phyloP scores from a whole-genome alignment of 1,140 invertebrate genomes.

The Coboldia fuscipes region DNA sequence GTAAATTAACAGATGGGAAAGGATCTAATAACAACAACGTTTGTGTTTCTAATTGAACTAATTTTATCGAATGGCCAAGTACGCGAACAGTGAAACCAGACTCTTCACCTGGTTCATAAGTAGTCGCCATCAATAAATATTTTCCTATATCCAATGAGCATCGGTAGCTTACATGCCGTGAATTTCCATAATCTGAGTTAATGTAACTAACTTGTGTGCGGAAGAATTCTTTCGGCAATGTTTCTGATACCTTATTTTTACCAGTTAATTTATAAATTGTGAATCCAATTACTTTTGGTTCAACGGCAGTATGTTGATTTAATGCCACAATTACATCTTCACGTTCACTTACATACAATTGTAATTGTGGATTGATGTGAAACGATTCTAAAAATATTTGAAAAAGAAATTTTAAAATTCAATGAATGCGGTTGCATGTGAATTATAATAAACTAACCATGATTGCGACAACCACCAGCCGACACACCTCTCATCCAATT shows the following conservation, averaged over 20 bases:
- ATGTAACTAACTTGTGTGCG: slow-evolving; percentile 72
- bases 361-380: slow-evolving; percentile 81
- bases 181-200: slow-evolving; percentile 83
- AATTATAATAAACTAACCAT: slow-evolving; percentile 37
- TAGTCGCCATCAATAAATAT: slow-evolving; percentile 73
- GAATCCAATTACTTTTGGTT: slow-evolving; percentile 87
- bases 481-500: slow-evolving; percentile 76
- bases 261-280: slow-evolving; percentile 52
- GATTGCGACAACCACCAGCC: slow-evolving; percentile 76
- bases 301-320: slow-evolving; percentile 78
- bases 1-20: slow-evolving; percentile 34
- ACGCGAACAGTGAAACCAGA: slow-evolving; percentile 28
- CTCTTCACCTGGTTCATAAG: slow-evolving; percentile 78
- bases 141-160: slow-evolving; percentile 64
- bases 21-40: slow-evolving; percentile 68
- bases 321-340: slow-evolving; percentile 72
- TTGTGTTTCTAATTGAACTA: slow-evolving; percentile 34
- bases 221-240: slow-evolving; percentile 55
- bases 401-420: no score
- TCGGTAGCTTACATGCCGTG: slow-evolving; percentile 61
- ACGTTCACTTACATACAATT: slow-evolving; percentile 56
- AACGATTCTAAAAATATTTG: no score
- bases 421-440: no score
- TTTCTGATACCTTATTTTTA: slow-evolving; percentile 24
- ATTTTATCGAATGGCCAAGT: slow-evolving; percentile 13